Evolutionary conservation across 2,113 vertebrate genomes (phyloP), one percentile per base, ranked within the genome.

Genomic region (Chamaea fasciata): DNA sequence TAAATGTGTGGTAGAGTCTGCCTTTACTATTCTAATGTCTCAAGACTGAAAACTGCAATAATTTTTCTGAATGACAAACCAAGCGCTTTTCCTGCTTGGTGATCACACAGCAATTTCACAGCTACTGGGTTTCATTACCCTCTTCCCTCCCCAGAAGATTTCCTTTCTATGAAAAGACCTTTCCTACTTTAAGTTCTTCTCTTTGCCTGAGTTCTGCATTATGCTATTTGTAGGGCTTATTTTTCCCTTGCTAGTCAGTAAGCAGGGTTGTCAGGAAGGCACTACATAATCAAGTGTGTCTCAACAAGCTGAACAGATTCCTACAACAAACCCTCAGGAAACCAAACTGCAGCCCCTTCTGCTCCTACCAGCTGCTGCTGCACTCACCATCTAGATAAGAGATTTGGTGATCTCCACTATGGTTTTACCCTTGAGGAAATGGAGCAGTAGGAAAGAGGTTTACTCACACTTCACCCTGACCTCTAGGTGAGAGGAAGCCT

Each of bases 31-130:
- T 95, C 53, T 85, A 76, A 59, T 63, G 65, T 65, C 65, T 93
- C 41, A 71, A 42, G 53, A 46, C 53, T 83, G 42, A 74, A 96
- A 96, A 94, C 57, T n/a, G 70, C 74, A 87, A 89, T 94, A 93
- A 83, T 94, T 94, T 80, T 78, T 94, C 74, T 80, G 82, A 95
- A 83, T 62, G 67, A 60, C 79, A 92, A 94, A 87, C 37, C 59
- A 76, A 88, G 42, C 6, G 2, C 83, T 87, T 75, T 83, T 75
- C 57, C 75, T 94, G 33, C 69, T 76, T 87, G 93, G 93, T 93
- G 53, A 93, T 56, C 55, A 52, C 15, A 64, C 33, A 71, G 74
- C 76, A 96, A 95, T 91, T 96, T 92, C 80, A 42, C 91, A 81
- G 62, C 50, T 91, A 37, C 73, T 87, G 64, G 35, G 17, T 95